Evolutionary conservation across 2,888 invertebrate species (phyloP).

Genomic region (Limnephilus rhombicus): DNA sequence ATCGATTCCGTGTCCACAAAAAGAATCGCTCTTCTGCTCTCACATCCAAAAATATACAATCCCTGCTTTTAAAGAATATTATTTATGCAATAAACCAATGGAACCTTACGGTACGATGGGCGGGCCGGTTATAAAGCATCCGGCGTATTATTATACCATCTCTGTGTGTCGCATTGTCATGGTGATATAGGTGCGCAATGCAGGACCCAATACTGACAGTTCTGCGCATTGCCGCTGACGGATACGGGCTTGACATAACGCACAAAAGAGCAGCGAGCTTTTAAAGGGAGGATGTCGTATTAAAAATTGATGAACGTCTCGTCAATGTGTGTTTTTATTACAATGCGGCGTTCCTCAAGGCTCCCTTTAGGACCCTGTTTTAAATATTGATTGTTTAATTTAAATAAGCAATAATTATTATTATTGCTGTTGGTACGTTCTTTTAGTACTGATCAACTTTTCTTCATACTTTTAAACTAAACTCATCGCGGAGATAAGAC

Average conservation of each 20-base stretch:
- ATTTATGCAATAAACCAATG: background rate
- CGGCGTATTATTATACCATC: background rate
- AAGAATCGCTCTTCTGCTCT: background rate
- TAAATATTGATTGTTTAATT: background rate
- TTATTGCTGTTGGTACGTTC: background rate
- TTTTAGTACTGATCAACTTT: background rate
- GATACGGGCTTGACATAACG: background rate
- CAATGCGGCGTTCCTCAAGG: background rate
- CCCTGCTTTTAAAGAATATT: background rate
- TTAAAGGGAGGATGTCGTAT: background rate
- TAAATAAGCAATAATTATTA: background rate
- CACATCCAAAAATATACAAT: background rate
- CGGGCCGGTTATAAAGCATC: background rate
- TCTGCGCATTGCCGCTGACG: background rate
- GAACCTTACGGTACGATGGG: background rate
- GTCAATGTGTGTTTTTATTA: background rate
- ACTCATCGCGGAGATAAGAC: background rate
- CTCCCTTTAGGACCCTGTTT: background rate
- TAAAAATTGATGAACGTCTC: background rate
- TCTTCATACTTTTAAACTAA: background rate
- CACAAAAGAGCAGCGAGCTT: background rate
- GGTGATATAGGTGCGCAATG: background rate
- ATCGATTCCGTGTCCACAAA: too few species aligned
- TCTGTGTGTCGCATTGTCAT: background rate
- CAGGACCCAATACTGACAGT: background rate